Percentiles rank a stretch among this genome's conserved stretches.
phyloP scores from a whole-genome alignment of 2,113 vertebrate species.

The Tachycineta bicolor region DNA sequence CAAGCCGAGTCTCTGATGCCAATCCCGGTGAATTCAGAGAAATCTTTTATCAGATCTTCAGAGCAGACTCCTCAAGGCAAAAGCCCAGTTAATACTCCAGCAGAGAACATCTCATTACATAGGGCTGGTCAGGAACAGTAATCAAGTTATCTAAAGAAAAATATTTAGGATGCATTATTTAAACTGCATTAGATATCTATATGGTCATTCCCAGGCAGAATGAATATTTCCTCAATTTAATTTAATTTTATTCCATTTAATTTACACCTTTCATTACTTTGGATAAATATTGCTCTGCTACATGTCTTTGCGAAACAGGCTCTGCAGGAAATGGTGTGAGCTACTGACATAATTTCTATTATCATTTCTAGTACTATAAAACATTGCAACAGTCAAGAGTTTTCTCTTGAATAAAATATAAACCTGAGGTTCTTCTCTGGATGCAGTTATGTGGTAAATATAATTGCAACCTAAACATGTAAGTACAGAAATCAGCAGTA shows the following conservation, averaged over 20 bases:
- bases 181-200: constrained; percentile 3
- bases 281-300: neutral
- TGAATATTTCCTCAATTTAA: constrained; percentile 26
- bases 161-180: constrained; percentile 13
- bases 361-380: neutral
- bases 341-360: neutral
- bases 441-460: neutral
- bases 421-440: neutral
- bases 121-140: neutral
- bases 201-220: neutral
- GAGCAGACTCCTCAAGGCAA: neutral
- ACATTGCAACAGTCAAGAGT: neutral
- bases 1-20: neutral
- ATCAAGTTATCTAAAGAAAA: constrained; percentile 20
- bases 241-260: constrained; percentile 12
- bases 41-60: neutral
- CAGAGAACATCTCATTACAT: neutral
- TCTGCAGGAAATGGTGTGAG: neutral
- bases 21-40: neutral
- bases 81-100: neutral
- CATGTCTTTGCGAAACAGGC: neutral
- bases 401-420: neutral
- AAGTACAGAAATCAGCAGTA: neutral
- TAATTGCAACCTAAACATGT: neutral
- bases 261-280: constrained; percentile 21